Evolutionary conservation across 2,888 invertebrate genomes (phyloP), one percentile per base, ranked within the genome.

Genomic region (Suillia variegata): DNA sequence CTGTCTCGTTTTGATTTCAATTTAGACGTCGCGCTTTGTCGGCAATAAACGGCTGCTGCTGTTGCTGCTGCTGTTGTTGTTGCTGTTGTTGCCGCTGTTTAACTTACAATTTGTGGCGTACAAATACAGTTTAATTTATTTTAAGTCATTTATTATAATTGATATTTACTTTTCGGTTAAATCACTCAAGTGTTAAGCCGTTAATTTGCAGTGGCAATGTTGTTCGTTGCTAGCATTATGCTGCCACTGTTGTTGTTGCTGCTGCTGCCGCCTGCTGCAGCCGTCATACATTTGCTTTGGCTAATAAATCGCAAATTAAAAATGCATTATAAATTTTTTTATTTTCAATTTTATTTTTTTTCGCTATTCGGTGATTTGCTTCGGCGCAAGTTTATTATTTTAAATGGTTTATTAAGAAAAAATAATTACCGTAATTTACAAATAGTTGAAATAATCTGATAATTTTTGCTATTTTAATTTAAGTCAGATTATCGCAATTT

Each of bases 101-200:
- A 1, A 26, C 20, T 10, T 0, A 22, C 22, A 54, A 54, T 54
- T 57, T 57, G 50, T 47, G 57, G 17, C 51, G 42, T 54, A 61
- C 57, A 49, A 34, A 57, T 54, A 34, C 33, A 54, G 21, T 61
- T 61, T 54, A 61, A 61, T 61, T 61, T 61, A 61, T 57, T 54
- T n/a, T 57, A 50, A 54, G 50, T 57, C 57, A 54, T 61, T 61
- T 61, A 57, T 50, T 57, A 54, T 57, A 61, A 61, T 61, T 61
- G 61, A 50, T 57, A 57, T 57, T 61, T 57, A 57, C 57, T 61
- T 17, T 42, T 50, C 31, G 51, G 54, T 51, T 45, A 54, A 61
- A 57, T 57, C 61, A 47, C 47, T 61, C 61, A 54, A 57, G 61
- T 61, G 57, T 61, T 61, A 50, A 57, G 56, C 45, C 17, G 45